Base-by-base conservation (phyloP, 2,888 invertebrate genomes). In the Stratiomys singularior region DNA sequence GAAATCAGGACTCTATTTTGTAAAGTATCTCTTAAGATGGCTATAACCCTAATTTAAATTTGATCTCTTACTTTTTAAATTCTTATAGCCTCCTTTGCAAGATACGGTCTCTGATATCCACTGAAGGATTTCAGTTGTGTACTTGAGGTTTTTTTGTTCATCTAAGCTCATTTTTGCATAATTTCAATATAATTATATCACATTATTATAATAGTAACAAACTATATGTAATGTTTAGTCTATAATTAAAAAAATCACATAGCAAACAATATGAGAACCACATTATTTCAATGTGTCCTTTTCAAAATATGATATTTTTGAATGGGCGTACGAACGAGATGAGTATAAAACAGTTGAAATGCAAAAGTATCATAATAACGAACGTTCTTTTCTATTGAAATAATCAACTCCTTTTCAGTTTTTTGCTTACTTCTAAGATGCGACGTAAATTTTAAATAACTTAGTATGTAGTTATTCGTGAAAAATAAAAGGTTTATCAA, bases 41-140 rank as follows among this genome's bases (percentile, higher is more conserved):
- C 69, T 46, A 13, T 30, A 69, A 25, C 47, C 47, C 47, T 69
- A 47, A 47, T 69, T 69, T 47, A 47, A 69, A 69, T 69, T 47
- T 69, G 69, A 69, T 69, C 69, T 69, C 69, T 47, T 69, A 69
- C 47, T 7, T 27, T 69, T 69, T 46, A 46, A 47, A 69, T 69
- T 69, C 28, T 5, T 28, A 30, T 15, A 64, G 64, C 64, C 64
- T 28, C n/a, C 64, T 30, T 11, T 18, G 52, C 47, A 46, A 52
- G 25, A 71, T 52, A 28, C 15, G 71, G 18, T 21, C 67, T 9
- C 9, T 37, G 37, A n/a, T 37, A 23, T 44, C 18, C 23, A 21
- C 21, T 15, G 67, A 47, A 47, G 23, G 9, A 13, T 25, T 47
- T 71, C 47, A 52, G 25, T 1, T 71, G 25, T 71, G 47, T 71